These are phyloP conservation scores for Chelonus formosanus DNA, from an alignment of 2,888 invertebrate species.

Conservation along the genomic window DNA sequence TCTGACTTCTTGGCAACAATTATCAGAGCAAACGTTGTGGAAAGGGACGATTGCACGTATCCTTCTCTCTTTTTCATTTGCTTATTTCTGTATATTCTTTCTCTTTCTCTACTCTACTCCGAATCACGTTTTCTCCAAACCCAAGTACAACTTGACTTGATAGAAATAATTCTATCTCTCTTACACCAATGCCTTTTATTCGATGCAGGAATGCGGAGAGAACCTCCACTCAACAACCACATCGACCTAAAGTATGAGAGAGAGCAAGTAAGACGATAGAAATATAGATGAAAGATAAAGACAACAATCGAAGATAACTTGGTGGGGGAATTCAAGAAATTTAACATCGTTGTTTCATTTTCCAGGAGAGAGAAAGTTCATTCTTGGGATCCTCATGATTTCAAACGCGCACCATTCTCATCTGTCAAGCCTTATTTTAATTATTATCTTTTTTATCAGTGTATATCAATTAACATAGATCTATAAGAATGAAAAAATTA, in stretches of 20 bases:
- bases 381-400: conserved; percentile 43
- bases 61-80: not conserved
- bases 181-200: conserved; percentile 24
- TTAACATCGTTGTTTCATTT: conserved; percentile 44
- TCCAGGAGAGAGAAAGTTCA: conserved; percentile 47
- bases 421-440: too few relatives aligned
- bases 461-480: too few relatives aligned
- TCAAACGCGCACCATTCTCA: conserved; percentile 8
- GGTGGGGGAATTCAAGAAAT: conserved; percentile 42
- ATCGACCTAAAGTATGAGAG: conserved; percentile 16
- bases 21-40: conserved; percentile 43
- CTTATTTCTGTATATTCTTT: not conserved
- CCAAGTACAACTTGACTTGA: conserved; percentile 7
- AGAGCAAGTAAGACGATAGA: not conserved
- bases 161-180: not conserved
- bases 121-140: conserved; percentile 20
- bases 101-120: conserved; percentile 35
- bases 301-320: conserved; percentile 21
- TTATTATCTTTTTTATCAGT: too few relatives aligned
- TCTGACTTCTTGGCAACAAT: conserved; percentile 46
- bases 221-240: conserved; percentile 27
- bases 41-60: conserved; percentile 15
- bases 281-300: not conserved
- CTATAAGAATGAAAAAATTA: too few relatives aligned
- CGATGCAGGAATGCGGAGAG: conserved; percentile 30